A percentile compares a stretch with the other conserved stretches of the same genome.
Evolutionary conservation across 2,797 vertebrate species (phyloP).

Genomic region (Gephyroberyx darwinii): DNA sequence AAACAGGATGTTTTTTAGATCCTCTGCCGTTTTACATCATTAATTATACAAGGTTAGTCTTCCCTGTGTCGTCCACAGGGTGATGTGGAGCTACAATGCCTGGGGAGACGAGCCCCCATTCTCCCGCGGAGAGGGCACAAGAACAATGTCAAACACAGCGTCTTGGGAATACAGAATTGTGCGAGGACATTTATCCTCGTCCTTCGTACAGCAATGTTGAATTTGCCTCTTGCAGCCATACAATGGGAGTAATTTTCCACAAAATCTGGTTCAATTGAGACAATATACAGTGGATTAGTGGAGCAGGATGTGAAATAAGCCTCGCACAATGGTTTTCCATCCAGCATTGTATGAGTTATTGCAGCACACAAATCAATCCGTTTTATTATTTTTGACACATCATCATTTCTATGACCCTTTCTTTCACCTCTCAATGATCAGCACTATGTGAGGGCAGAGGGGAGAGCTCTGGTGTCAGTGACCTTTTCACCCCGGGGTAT

Average conservation of each 20-base stretch:
- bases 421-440: conserved; percentile 43
- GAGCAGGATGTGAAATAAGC: conserved; percentile 42
- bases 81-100: conserved; percentile 48
- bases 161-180: conserved; percentile 65
- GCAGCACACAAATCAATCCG: conserved; percentile 65
- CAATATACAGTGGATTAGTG: conserved; percentile 39
- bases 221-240: conserved; percentile 26
- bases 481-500: conserved; percentile 64
- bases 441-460: conserved; percentile 40
- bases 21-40: conserved; percentile 69
- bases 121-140: conserved; percentile 63
- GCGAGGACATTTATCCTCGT: conserved; percentile 63
- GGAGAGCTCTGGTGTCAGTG: conserved; percentile 49
- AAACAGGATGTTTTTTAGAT: conserved; percentile 62
- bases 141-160: conserved; percentile 74
- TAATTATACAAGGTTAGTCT: conserved; percentile 76
- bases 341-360: conserved; percentile 52
- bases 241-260: conserved; percentile 52
- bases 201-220: conserved; percentile 28
- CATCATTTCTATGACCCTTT: conserved; percentile 60
- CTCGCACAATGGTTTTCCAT: conserved; percentile 47
- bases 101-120: conserved; percentile 52
- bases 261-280: conserved; percentile 48
- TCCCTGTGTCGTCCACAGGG: conserved; percentile 63
- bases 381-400: conserved; percentile 71